Conservation (phyloP, 2,797 vertebrate species). For the Aldrovandia affinis region DNA sequence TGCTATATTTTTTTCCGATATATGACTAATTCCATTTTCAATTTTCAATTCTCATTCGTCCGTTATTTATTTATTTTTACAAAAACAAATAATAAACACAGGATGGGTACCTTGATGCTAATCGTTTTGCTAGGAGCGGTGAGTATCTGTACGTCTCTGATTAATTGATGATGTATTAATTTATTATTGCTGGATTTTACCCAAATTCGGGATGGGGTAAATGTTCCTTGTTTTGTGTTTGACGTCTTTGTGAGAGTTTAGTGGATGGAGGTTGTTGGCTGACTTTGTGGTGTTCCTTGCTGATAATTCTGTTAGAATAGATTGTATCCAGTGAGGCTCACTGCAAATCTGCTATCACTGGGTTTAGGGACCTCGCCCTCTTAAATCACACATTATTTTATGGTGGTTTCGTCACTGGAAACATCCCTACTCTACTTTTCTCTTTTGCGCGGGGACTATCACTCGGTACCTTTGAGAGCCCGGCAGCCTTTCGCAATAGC, state of each 20-base stretch:
- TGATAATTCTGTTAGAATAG: neutral
- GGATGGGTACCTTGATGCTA: conserved; percentile 68
- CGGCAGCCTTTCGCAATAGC: conserved; percentile 7
- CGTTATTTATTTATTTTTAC: conserved; percentile 34
- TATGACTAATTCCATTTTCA: neutral
- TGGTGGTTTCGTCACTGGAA: conserved; percentile 13
- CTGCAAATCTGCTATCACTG: too few species aligned
- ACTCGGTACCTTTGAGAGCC: neutral
- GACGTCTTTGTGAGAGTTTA: neutral
- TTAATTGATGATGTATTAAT: neutral
- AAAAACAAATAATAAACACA: conserved; percentile 49
- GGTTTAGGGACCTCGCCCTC: neutral
- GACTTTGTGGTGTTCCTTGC: neutral
- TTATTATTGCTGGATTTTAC: neutral
- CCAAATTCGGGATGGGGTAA: neutral
- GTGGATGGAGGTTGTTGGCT: neutral
- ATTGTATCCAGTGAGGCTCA: neutral
- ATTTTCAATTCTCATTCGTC: neutral
- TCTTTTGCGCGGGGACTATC: neutral
- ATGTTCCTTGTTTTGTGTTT: neutral
- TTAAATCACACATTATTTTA: conserved; percentile 4
- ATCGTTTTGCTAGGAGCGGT: conserved; percentile 69
- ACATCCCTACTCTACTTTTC: neutral
- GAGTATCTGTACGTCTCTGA: conserved; percentile 48
- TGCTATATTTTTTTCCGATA: conserved; percentile 27